These are phyloP conservation scores for Parazoanthus atlanticus DNA, from an alignment of 92 coral and sea anemone species.

Conservation along the genomic window DNA sequence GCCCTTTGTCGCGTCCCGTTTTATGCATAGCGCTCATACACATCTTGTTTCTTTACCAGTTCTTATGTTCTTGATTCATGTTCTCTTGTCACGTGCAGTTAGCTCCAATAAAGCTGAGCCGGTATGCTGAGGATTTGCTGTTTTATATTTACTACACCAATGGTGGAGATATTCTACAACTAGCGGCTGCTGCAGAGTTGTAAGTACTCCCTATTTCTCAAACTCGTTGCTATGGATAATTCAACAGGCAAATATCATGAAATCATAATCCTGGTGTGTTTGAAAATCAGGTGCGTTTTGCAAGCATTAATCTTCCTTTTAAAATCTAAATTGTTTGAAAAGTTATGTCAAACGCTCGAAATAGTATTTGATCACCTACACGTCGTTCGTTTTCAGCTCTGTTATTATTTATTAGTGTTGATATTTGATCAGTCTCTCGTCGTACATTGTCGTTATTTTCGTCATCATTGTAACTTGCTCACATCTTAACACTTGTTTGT, in stretches of 20 bases:
- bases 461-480: too few relatives aligned
- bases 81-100: slow-evolving; percentile 60
- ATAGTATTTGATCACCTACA: too few relatives aligned
- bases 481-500: too few relatives aligned
- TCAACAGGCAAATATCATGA: too few relatives aligned
- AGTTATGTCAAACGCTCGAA: too few relatives aligned
- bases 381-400: too few relatives aligned
- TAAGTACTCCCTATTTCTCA: slow-evolving; percentile 51
- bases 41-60: neutral
- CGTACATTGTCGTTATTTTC: too few relatives aligned
- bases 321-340: too few relatives aligned
- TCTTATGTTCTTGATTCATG: neutral
- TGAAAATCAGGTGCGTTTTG: neutral
- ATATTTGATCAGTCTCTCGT: too few relatives aligned
- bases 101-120: slow-evolving; percentile 92
- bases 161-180: slow-evolving; percentile 95
- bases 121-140: slow-evolving; percentile 91
- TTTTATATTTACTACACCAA: slow-evolving; percentile 96
- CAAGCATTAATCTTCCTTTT: neutral
- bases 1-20: too few relatives aligned
- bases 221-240: neutral
- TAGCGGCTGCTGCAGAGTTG: slow-evolving; percentile 99
- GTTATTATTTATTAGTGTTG: too few relatives aligned
- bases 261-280: neutral
- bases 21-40: too few relatives aligned